Percentiles rank a stretch among this genome's conserved stretches.
Evolutionary conservation across 2,797 vertebrate genomes (phyloP).

Genomic region (Eleutherodactylus coqui): DNA sequence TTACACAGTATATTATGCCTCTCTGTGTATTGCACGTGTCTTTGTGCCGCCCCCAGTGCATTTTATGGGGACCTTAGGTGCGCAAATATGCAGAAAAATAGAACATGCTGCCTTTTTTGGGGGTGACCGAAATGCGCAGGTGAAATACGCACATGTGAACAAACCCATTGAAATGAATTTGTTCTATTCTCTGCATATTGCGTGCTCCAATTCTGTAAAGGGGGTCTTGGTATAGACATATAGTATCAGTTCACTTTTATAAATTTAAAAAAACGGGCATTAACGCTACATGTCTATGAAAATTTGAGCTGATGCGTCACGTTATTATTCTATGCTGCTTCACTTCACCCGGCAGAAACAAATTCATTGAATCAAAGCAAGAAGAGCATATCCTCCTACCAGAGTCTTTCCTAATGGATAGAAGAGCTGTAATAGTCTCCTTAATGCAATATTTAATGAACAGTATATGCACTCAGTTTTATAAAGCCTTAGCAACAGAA

Average conservation of each 20-base stretch:
- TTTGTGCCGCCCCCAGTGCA: too few species aligned
- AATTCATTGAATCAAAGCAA: conserved; percentile 40
- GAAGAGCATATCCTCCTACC: conserved; percentile 4
- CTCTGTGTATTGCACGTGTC: too few species aligned
- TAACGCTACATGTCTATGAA: conserved; percentile 66
- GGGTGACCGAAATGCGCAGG: too few species aligned
- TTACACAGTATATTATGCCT: too few species aligned
- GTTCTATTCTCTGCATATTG: too few species aligned
- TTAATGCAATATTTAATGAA: not conserved
- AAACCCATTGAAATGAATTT: too few species aligned
- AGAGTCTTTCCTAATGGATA: not conserved
- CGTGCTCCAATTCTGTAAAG: too few species aligned
- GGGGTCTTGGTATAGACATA: conserved; percentile 64
- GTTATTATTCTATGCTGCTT: conserved; percentile 32
- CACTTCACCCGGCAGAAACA: conserved; percentile 36
- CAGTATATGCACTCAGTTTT: not conserved
- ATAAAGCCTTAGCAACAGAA: not conserved
- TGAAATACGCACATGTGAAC: too few species aligned
- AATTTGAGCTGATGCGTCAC: conserved; percentile 61
- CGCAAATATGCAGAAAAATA: too few species aligned
- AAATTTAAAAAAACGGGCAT: conserved; percentile 62
- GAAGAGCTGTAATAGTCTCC: not conserved
- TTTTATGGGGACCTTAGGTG: too few species aligned
- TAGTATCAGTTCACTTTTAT: conserved; percentile 68
- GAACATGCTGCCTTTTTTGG: too few species aligned